Percentiles rank a stretch among this genome's conserved stretches.
phyloP scores from a whole-genome alignment of 2,797 vertebrate genomes.

The Gouania willdenowi region DNA sequence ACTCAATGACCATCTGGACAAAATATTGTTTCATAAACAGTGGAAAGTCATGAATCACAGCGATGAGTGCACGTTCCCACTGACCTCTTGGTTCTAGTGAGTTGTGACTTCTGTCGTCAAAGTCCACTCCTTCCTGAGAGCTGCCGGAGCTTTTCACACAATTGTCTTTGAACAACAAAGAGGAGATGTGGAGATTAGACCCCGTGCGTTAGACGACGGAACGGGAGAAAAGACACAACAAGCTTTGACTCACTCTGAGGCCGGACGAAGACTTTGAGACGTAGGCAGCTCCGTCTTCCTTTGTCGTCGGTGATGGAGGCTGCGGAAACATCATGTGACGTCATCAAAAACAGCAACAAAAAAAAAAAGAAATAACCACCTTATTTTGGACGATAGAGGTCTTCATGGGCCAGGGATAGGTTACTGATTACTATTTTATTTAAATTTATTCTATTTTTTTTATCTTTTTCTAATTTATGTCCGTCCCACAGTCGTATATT shows the following conservation, averaged over 20 bases:
- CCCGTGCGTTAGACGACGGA: no score
- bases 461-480: no score
- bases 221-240: constrained; percentile 13
- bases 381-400: no score
- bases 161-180: constrained; percentile 82
- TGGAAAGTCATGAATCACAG: no score
- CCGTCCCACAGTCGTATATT: no score
- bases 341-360: no score
- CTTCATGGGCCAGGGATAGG: no score
- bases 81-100: constrained; percentile 98
- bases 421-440: no score
- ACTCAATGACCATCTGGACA: no score
- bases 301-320: constrained; percentile 89
- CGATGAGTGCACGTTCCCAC: constrained; percentile 76
- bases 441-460: no score
- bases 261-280: constrained; percentile 95
- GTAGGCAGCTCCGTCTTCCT: constrained; percentile 88
- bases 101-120: constrained; percentile 97
- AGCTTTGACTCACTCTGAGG: constrained; percentile 87
- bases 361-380: no score
- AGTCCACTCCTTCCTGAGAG: constrained; percentile 93
- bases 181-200: constrained; percentile 36
- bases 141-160: constrained; percentile 91
- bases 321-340: constrained; percentile 65
- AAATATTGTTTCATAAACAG: no score